A percentile compares a stretch with the other conserved stretches of the same genome.
These are phyloP conservation scores for Glaucopsyche alexis DNA, from an alignment of 2,888 invertebrate genomes.

Conservation along the genomic window DNA sequence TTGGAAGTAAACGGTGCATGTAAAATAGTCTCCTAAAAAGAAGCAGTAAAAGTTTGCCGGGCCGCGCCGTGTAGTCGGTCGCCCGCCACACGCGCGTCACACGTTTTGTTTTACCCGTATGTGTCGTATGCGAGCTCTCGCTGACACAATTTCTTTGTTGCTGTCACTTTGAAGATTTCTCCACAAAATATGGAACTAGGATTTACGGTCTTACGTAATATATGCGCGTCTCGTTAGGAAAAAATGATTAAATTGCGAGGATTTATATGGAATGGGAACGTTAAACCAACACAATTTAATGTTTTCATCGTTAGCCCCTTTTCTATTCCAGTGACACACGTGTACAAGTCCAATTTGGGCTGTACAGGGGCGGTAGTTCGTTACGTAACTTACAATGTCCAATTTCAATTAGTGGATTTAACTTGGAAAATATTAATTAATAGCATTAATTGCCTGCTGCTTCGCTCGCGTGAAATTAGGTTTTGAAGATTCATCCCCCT, in stretches of 20 bases:
- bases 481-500: no score
- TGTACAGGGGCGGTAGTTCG: neutral
- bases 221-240: neutral
- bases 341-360: neutral
- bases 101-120: constrained; percentile 31
- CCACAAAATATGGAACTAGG: constrained; percentile 37
- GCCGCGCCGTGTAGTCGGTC: constrained; percentile 17
- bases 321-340: neutral
- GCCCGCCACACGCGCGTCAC: constrained; percentile 8
- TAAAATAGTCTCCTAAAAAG: constrained; percentile 30
- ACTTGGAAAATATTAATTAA: neutral
- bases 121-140: constrained; percentile 38
- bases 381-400: neutral
- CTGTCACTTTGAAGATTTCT: constrained; percentile 50
- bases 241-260: neutral
- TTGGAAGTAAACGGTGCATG: constrained; percentile 31
- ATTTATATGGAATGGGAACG: neutral
- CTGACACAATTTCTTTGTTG: constrained; percentile 58
- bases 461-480: no score
- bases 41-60: constrained; percentile 27
- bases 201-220: constrained; percentile 29
- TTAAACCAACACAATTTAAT: neutral
- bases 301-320: neutral
- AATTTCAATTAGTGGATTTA: neutral
- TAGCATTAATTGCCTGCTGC: no score